Conservation (phyloP, 2,113 vertebrate species). For the Sus scrofa region DNA sequence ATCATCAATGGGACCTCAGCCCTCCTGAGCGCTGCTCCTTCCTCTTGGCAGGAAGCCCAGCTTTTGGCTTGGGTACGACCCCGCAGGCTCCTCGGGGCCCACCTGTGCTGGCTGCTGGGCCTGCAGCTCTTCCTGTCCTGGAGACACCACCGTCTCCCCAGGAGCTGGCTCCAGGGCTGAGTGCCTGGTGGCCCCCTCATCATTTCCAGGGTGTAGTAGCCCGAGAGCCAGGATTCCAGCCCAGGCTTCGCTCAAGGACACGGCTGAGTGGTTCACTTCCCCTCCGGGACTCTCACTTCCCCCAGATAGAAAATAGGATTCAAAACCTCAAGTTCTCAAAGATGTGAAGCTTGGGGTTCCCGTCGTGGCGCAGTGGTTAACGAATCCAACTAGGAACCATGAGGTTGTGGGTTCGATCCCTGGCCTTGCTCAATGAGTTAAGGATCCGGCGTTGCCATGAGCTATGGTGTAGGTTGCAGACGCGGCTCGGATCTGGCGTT, state of each 20-base stretch:
- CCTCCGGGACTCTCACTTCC: not conserved
- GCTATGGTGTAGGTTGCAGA: too few relatives aligned
- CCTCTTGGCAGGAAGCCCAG: constrained; percentile 33
- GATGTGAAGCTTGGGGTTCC: not conserved
- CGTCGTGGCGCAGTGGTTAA: too few relatives aligned
- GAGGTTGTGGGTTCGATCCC: too few relatives aligned
- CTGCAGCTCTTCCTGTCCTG: not conserved
- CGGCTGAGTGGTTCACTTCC: not conserved
- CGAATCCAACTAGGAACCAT: too few relatives aligned
- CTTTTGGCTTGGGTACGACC: not conserved
- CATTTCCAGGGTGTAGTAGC: not conserved
- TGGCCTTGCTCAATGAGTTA: too few relatives aligned
- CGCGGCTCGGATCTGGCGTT: too few relatives aligned
- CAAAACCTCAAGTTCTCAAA: not conserved
- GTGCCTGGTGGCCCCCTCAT: not conserved
- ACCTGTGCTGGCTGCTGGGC: not conserved
- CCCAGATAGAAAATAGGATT: not conserved
- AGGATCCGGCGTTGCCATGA: too few relatives aligned
- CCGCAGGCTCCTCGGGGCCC: not conserved
- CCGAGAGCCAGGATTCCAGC: not conserved
- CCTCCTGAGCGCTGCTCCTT: not conserved
- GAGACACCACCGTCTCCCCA: not conserved
- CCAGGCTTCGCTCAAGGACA: not conserved
- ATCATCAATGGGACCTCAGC: constrained; percentile 32
- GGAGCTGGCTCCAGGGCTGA: not conserved